These are phyloP conservation scores for Nineta flava DNA, from an alignment of 2,888 invertebrate genomes.

Conservation along the genomic window DNA sequence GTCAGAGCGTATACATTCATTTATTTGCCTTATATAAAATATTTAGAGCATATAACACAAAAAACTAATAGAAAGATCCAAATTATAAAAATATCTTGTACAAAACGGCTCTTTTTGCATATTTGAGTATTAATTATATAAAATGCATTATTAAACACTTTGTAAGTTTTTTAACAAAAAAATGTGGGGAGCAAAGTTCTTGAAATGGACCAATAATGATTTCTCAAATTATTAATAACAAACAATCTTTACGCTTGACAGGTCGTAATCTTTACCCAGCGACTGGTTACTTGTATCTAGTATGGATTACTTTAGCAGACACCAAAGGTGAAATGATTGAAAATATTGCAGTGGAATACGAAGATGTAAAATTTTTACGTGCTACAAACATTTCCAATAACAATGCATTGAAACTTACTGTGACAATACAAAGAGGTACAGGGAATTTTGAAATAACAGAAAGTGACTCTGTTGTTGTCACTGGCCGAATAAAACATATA, in stretches of 20 bases:
- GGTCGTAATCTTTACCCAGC: slow-evolving; percentile 40
- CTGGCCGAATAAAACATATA: slow-evolving; percentile 46
- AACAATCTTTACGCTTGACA: slow-evolving; percentile 12
- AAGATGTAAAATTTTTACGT: slow-evolving; percentile 39
- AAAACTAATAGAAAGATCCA: too few species aligned
- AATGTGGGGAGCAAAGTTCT: too few species aligned
- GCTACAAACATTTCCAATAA: slow-evolving; percentile 36
- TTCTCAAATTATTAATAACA: too few species aligned
- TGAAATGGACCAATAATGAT: too few species aligned
- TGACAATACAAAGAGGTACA: slow-evolving; percentile 26
- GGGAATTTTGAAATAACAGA: slow-evolving; percentile 36
- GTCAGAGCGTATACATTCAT: too few species aligned
- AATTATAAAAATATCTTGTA: too few species aligned
- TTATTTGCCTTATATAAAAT: too few species aligned
- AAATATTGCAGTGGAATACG: slow-evolving; percentile 36
- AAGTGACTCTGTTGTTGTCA: slow-evolving; percentile 49
- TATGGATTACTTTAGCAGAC: slow-evolving; percentile 37
- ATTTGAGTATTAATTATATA: slow-evolving; percentile 30
- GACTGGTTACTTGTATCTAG: slow-evolving; percentile 33
- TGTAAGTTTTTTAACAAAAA: too few species aligned
- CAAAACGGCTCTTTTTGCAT: not conserved
- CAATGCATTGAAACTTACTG: slow-evolving; percentile 19
- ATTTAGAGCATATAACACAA: too few species aligned
- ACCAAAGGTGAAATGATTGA: slow-evolving; percentile 24
- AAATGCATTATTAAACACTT: too few species aligned